Percentiles rank a stretch among this genome's conserved stretches.
Evolutionary conservation across 2,888 invertebrate species (phyloP).

Genomic region (Dugesia japonica): DNA sequence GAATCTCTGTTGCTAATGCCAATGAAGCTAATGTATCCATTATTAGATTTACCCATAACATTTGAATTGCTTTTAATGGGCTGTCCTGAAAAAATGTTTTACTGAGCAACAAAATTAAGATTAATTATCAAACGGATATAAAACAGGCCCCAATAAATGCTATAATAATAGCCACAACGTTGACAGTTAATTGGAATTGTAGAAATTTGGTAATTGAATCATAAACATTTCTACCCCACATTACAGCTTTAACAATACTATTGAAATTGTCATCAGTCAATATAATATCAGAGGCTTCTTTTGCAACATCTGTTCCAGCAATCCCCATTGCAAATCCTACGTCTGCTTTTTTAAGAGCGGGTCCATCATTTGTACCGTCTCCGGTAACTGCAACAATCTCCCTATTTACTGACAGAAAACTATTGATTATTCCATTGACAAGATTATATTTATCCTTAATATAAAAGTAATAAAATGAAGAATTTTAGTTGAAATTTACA

Average conservation of each 20-base stretch:
- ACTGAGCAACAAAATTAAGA: background rate
- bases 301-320: background rate
- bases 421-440: conserved; percentile 95
- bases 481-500: conserved; percentile 49
- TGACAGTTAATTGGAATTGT: conserved; percentile 54
- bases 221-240: conserved; percentile 99
- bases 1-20: background rate
- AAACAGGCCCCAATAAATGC: conserved; percentile 96
- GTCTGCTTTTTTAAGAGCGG: conserved; percentile 74
- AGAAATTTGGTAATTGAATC: conserved; percentile 93
- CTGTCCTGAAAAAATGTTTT: conserved; percentile 59
- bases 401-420: conserved; percentile 67
- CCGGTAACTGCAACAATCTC: conserved; percentile 97
- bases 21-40: conserved; percentile 6
- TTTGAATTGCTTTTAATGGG: conserved; percentile 93
- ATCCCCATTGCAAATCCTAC: conserved; percentile 2
- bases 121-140: conserved; percentile 52
- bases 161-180: conserved; percentile 91
- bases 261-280: conserved; percentile 97
- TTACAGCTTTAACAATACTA: conserved; percentile 94
- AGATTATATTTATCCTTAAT: conserved; percentile 77
- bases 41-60: conserved; percentile 93
- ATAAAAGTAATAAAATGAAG: no score
- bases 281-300: conserved; percentile 46
- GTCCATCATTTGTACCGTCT: conserved; percentile 93